Percentiles rank a stretch among this genome's conserved stretches.
These are phyloP conservation scores for Chamaea fasciata DNA, from an alignment of 2,113 vertebrate species.

Conservation along the genomic window DNA sequence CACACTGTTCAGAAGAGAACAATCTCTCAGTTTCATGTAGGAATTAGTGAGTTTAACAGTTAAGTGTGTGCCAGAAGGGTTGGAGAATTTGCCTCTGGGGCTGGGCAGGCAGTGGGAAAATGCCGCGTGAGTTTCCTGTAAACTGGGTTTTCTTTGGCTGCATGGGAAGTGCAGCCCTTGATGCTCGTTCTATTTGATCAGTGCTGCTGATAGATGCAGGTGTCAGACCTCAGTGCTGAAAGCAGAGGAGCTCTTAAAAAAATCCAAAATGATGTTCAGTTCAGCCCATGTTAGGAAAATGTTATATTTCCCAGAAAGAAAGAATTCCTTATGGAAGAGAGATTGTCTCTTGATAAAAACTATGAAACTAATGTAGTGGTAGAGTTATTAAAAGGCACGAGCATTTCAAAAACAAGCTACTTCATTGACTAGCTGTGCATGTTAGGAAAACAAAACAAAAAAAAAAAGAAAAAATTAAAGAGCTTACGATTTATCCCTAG, in stretches of 20 bases:
- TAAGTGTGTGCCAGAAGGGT: not conserved
- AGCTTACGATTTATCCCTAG: not conserved
- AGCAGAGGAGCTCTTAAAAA: not conserved
- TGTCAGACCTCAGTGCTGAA: not conserved
- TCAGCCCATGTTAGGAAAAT: not conserved
- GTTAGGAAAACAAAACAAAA: not conserved
- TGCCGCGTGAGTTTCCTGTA: not conserved
- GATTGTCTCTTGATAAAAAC: not conserved
- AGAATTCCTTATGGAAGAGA: not conserved
- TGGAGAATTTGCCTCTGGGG: not conserved
- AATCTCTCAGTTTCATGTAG: rapidly evolving
- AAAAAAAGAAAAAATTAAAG: not conserved
- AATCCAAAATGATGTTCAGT: not conserved
- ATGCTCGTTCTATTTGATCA: not conserved
- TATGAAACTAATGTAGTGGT: not conserved
- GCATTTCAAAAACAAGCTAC: not conserved
- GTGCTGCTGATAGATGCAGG: not conserved
- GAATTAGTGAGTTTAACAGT: not conserved
- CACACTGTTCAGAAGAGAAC: not conserved
- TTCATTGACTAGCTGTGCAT: not conserved
- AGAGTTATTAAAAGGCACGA: not conserved
- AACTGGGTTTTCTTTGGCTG: not conserved
- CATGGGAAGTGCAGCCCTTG: not conserved
- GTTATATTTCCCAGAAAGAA: not conserved
- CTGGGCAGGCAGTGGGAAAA: not conserved